Evolutionary conservation across 2,888 invertebrate species (phyloP).

Genomic region (Myopa tessellatipennis): DNA sequence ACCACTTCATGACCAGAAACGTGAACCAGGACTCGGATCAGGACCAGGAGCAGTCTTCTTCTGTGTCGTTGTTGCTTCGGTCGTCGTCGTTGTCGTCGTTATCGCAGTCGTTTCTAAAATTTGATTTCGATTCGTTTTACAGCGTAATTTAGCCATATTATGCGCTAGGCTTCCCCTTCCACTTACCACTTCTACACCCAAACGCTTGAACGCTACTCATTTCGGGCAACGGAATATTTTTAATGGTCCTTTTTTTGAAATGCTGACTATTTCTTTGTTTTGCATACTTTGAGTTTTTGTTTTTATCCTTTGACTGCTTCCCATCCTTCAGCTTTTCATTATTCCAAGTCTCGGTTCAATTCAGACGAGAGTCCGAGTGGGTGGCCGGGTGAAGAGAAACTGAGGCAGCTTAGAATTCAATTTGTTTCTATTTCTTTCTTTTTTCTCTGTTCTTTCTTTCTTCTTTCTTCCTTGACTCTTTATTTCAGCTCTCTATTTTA

Average conservation of each 20-base stretch:
- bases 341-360: neutral
- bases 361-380: neutral
- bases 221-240: neutral
- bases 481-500: neutral
- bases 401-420: conserved; percentile 39
- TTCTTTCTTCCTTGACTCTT: conserved; percentile 42
- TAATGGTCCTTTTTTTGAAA: neutral
- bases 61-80: no score
- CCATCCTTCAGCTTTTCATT: neutral
- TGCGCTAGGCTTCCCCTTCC: conserved; percentile 11
- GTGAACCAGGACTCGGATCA: neutral
- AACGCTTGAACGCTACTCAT: neutral
- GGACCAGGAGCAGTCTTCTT: neutral
- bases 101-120: conserved; percentile 18
- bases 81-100: neutral
- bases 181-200: neutral
- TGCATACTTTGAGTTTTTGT: neutral
- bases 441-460: conserved; percentile 36
- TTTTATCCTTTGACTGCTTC: neutral
- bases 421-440: conserved; percentile 31
- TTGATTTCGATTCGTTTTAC: conserved; percentile 33
- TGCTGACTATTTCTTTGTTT: neutral
- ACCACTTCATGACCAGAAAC: conserved; percentile 5
- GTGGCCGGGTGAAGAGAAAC: neutral
- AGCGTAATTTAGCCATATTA: conserved; percentile 39